Evolutionary conservation across 2,113 vertebrate species (phyloP), one percentile per base, ranked within the genome.

Genomic region (Herpailurus yagouaroundi): DNA sequence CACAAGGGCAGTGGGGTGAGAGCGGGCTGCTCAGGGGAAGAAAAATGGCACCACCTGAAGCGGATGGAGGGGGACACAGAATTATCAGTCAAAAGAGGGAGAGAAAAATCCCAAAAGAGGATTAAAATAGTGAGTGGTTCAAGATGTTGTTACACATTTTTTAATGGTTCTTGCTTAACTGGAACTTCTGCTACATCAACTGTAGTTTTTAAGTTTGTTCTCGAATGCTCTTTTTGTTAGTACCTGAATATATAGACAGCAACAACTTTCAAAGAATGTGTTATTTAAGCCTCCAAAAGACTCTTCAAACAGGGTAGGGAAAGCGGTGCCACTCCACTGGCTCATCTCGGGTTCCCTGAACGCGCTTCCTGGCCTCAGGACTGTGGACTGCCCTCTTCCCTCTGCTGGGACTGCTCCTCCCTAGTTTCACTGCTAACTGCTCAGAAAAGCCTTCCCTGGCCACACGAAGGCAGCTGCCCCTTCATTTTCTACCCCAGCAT

Each of bases 331-430:
- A 66, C 33, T 23, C n/a, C 2, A 9, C 0, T 52, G 27, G 41
- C 63, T 74, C 36, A 57, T n/a, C 27, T 33, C 0, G 7, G 45
- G n/a, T 5, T 38, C 36, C 74, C 2, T n/a, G 33, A 88, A 50
- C 48, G 25, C 5, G 48, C 48, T 27, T 64, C 29, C 60, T 16
- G 60, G 50, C 11, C 18, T 77, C 25, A 33, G 36, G 33, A 23
- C 23, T 79, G 9, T 57, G 57, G 7, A 50, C 25, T 19, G 10
- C 13, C 13, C 13, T 83, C 50, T 18, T 9, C 4, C 7, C 13
- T 38, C 55, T 50, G 0, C 0, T 1, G 33, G 66, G 21, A 27
- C 0, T 7, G 31, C 33, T 7, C 14, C 14, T 57, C 45, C 16
- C 3, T 25, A 45, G 41, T 18, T 31, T 41, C 5, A 12, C 14